Percentiles rank a stretch among this genome's conserved stretches.
These are phyloP conservation scores for Microcebus lehilahytsara DNA, from an alignment of 2,113 vertebrate genomes.

Conservation along the genomic window DNA sequence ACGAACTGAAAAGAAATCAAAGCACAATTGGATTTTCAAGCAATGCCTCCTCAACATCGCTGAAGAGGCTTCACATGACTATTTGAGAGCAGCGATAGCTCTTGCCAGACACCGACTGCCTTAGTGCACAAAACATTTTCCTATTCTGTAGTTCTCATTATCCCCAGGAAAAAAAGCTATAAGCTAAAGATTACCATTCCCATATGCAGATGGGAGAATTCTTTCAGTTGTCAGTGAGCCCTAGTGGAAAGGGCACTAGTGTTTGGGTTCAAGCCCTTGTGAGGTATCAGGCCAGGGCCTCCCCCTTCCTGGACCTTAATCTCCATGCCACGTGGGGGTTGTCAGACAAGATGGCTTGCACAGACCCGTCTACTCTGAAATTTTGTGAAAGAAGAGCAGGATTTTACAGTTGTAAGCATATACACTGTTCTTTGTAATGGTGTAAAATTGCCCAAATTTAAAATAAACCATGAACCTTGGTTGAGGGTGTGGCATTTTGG, in stretches of 20 bases:
- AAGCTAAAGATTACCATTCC: background rate
- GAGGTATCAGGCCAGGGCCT: background rate
- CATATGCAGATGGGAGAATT: background rate
- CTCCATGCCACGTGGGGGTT: background rate
- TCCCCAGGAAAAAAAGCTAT: background rate
- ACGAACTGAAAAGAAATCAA: background rate
- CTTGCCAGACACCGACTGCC: background rate
- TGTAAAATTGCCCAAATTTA: background rate
- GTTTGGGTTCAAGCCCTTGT: background rate
- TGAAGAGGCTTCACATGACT: background rate
- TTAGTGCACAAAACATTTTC: background rate
- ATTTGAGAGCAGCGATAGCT: background rate
- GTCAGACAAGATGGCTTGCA: background rate
- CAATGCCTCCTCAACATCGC: background rate
- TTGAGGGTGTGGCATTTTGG: background rate
- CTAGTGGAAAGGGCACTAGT: background rate
- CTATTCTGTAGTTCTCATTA: background rate
- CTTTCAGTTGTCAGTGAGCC: background rate
- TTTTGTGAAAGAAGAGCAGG: background rate
- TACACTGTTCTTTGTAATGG: background rate
- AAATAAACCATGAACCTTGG: background rate
- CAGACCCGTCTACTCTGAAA: background rate
- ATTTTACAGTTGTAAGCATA: background rate
- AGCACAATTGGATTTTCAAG: background rate
- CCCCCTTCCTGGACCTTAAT: background rate